Conservation (phyloP, 2,888 invertebrate species). For the Camptogramma bilineatum region DNA sequence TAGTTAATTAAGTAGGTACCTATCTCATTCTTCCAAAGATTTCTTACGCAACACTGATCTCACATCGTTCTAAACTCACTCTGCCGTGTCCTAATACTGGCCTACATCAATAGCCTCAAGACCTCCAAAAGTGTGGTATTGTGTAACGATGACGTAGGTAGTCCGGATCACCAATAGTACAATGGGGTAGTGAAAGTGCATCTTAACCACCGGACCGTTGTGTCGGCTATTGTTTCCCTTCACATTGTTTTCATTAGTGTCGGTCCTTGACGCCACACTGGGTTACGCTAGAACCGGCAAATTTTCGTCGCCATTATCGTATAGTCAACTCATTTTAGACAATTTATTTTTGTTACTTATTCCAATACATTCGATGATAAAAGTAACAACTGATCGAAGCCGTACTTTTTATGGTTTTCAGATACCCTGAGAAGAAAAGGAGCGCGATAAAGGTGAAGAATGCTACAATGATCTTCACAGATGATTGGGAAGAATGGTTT, state of each 20-base stretch:
- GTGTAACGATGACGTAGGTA: slow-evolving; percentile 69
- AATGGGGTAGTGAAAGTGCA: slow-evolving; percentile 82
- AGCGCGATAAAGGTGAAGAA: slow-evolving; percentile 40
- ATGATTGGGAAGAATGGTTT: slow-evolving; percentile 73
- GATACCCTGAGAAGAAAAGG: slow-evolving; percentile 16
- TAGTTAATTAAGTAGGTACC: slow-evolving; percentile 30
- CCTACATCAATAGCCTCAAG: slow-evolving; percentile 55
- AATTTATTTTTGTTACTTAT: neutral
- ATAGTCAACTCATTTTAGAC: neutral
- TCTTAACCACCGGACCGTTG: slow-evolving; percentile 71
- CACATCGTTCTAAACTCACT: slow-evolving; percentile 45
- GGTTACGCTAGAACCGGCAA: slow-evolving; percentile 40
- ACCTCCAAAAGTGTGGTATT: slow-evolving; percentile 54
- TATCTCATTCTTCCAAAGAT: slow-evolving; percentile 36
- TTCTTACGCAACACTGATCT: slow-evolving; percentile 42
- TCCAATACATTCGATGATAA: neutral
- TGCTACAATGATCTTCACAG: slow-evolving; percentile 76
- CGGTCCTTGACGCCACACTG: slow-evolving; percentile 76
- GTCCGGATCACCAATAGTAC: slow-evolving; percentile 72
- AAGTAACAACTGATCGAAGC: neutral
- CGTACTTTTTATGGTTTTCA: slow-evolving; percentile 12
- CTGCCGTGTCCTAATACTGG: slow-evolving; percentile 49
- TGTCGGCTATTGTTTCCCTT: slow-evolving; percentile 73
- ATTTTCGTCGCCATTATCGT: slow-evolving; percentile 4
- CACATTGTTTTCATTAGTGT: slow-evolving; percentile 75